Evolutionary conservation across 2,888 invertebrate species (phyloP), one percentile per base, ranked within the genome.

Genomic region (Andricus curvator): DNA sequence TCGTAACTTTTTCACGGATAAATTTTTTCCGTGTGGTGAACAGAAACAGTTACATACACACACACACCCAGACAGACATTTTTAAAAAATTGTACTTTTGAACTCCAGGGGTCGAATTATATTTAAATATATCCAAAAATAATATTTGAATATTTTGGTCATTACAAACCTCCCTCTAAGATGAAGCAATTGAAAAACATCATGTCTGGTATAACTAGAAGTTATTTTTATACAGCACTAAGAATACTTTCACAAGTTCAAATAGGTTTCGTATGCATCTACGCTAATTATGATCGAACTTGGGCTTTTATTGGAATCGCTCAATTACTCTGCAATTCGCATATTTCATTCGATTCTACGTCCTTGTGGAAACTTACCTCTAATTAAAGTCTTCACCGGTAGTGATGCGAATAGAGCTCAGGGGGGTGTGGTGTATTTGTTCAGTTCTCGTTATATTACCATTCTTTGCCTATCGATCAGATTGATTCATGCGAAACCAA

Each of bases 401-500:
- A 78, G 76, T 78, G 79, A 77, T 64, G 65, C 68, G 76, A 51
- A 82, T 83, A 74, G 70, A 51, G 51, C 70, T 70, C 51, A 56
- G 51, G 70, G 51, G 70, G 88, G 87, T 83, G 85, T 78, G 87
- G 85, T 84, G 80, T 87, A 84, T 88, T 88, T 88, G 84, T 84
- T 84, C 83, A 65, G 83, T 84, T 82, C 80, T 87, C 82, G 82
- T 87, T 88, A 85, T 83, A 84, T 84, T 83, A 82, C 82, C 81
- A 85, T 78, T 83, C 82, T 81, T 80, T 80, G 62, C 33, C 78
- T 83, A 86, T 86, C 85, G 86, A 85, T 84, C 78, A 78, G 79
- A 76, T 51, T 82, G 81, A 86, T 81, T 86, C 85, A 86, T 78
- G 80, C 67, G 74, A 81, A 51, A 70, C 33, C 70, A 56, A 51